phyloP scores from a whole-genome alignment of 2,888 invertebrate species.

The Seladonia tumulorum region DNA sequence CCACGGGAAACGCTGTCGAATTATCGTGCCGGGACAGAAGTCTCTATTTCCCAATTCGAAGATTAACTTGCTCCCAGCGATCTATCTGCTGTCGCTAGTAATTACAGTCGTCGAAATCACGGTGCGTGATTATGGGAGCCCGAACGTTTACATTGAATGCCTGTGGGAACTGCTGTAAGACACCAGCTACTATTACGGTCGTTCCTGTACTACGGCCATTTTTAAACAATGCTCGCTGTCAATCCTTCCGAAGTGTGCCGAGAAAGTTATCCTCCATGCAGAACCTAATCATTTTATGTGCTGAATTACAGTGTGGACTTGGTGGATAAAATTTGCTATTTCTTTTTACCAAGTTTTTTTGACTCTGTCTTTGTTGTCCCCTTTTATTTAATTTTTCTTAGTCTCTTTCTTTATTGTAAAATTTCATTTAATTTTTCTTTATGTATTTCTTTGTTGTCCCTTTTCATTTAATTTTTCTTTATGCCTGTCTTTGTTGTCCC shows the following conservation, averaged over 20 bases:
- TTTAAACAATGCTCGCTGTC: not conserved
- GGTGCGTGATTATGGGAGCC: not conserved
- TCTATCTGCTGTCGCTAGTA: not conserved
- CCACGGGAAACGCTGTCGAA: not conserved
- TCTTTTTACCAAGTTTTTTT: too few species aligned
- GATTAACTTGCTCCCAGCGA: not conserved
- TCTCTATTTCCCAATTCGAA: slow-evolving; percentile 3
- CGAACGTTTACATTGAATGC: not conserved
- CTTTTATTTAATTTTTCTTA: too few species aligned
- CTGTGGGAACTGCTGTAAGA: not conserved
- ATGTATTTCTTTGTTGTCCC: too few species aligned
- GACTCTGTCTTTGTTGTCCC: too few species aligned
- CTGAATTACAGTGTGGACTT: too few species aligned
- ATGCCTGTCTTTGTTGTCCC: too few species aligned
- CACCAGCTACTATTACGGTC: not conserved
- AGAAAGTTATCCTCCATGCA: not conserved
- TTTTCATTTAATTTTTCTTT: too few species aligned
- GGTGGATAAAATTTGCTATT: too few species aligned
- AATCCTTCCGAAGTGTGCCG: not conserved
- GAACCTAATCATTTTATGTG: not conserved
- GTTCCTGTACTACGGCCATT: not conserved
- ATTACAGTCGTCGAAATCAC: not conserved
- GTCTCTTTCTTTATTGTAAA: too few species aligned
- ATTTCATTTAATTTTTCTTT: too few species aligned
- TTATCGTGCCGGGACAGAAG: not conserved